Percentiles rank a stretch among this genome's conserved stretches.
Evolutionary conservation across 2,888 invertebrate species (phyloP).

Genomic region (Lasioglossum leucozonium): DNA sequence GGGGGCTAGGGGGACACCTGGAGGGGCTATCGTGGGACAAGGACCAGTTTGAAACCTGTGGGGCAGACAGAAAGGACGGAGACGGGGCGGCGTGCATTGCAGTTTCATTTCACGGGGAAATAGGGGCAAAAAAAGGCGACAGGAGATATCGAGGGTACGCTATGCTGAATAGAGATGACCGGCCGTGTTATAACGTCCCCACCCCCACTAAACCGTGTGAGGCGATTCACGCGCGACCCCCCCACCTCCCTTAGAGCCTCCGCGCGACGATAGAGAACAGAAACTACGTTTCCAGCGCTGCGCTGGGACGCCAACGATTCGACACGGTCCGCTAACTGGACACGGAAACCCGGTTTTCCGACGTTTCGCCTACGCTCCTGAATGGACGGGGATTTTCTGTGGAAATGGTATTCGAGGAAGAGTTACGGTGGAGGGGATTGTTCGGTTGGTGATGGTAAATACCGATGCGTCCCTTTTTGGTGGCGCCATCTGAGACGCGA

Average conservation of each 20-base stretch:
- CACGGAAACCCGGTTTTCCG: conserved; percentile 13
- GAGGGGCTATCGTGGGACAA: conserved; percentile 12
- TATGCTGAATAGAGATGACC: conserved; percentile 77
- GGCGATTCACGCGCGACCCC: neutral
- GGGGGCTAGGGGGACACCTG: conserved; percentile 5
- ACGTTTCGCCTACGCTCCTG: neutral
- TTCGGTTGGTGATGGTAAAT: neutral
- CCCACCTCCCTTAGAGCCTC: neutral
- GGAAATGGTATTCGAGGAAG: neutral
- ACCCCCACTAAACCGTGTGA: neutral
- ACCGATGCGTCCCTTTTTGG: neutral
- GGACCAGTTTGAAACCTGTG: conserved; percentile 24
- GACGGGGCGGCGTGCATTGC: conserved; percentile 65
- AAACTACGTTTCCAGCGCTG: neutral
- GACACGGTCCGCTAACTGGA: conserved; percentile 6
- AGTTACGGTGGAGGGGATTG: neutral
- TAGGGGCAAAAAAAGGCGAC: conserved; percentile 76
- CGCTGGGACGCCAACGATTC: conserved; percentile 40
- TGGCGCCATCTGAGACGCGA: conserved; percentile 7
- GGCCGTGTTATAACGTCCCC: conserved; percentile 63
- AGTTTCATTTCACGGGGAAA: conserved; percentile 79
- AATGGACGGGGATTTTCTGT: neutral
- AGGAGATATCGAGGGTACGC: conserved; percentile 65
- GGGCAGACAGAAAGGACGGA: conserved; percentile 15
- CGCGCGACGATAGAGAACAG: neutral